These are phyloP conservation scores for Mellivora capensis DNA, from an alignment of 2,113 vertebrate species.

Conservation along the genomic window DNA sequence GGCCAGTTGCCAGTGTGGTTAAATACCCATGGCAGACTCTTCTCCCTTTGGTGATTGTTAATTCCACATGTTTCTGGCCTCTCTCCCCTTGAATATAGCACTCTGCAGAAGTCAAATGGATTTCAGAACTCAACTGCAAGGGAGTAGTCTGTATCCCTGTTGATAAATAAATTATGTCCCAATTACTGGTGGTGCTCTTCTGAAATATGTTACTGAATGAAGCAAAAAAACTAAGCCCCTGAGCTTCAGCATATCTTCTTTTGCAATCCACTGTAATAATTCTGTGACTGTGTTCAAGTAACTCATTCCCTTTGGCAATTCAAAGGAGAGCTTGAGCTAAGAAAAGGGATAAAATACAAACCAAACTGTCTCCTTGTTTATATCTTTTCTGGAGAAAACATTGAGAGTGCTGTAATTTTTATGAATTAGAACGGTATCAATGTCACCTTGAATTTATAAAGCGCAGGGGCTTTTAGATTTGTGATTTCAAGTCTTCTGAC, in stretches of 20 bases:
- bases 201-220: conserved; percentile 17
- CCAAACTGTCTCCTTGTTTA: not conserved
- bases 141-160: not conserved
- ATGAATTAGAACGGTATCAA: not conserved
- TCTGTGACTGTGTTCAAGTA: not conserved
- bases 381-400: conserved; percentile 7
- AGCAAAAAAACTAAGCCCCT: not conserved
- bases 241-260: not conserved
- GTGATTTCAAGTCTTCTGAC: not conserved
- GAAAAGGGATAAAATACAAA: not conserved
- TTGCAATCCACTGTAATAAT: not conserved
- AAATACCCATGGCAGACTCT: not conserved
- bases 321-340: not conserved
- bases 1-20: not conserved
- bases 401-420: not conserved
- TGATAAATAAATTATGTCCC: conserved; percentile 43
- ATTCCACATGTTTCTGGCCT: not conserved
- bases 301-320: not conserved
- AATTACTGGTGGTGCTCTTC: not conserved
- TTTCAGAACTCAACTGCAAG: not conserved
- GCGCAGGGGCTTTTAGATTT: not conserved
- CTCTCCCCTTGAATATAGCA: not conserved
- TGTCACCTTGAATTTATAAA: not conserved
- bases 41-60: not conserved
- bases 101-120: not conserved